Conservation (phyloP, 1,140 invertebrate genomes). For the Zaprionus nigranus region DNA sequence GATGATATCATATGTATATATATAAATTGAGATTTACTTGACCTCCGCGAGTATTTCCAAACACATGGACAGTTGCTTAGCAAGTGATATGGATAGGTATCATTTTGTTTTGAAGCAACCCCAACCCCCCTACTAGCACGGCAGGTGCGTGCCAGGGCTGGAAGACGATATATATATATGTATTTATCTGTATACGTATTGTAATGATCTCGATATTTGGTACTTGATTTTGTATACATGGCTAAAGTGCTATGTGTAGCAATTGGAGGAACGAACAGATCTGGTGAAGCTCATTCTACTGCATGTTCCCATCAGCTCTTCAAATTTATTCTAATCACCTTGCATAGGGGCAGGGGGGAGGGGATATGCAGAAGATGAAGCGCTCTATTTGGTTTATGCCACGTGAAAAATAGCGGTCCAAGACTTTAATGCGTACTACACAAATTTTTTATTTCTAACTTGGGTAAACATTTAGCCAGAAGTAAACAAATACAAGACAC, state of each 20-base stretch:
- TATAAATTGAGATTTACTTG: neutral
- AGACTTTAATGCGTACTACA: slow-evolving; percentile 74
- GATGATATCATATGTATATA: slow-evolving; percentile 10
- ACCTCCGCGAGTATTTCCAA: neutral
- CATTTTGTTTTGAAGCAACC: neutral
- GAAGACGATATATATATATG: neutral
- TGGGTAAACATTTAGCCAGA: slow-evolving; percentile 78
- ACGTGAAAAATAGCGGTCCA: slow-evolving; percentile 77
- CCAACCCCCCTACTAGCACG: neutral
- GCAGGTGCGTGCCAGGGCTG: slow-evolving; percentile 4
- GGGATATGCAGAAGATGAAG: slow-evolving; percentile 17
- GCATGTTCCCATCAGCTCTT: slow-evolving; percentile 54
- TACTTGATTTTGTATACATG: neutral
- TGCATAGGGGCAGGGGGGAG: neutral
- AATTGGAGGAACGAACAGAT: slow-evolving; percentile 27
- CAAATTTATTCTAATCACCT: slow-evolving; percentile 60
- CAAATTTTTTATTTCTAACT: slow-evolving; percentile 73
- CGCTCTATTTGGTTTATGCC: slow-evolving; percentile 56
- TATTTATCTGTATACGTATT: neutral
- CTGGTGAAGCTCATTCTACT: slow-evolving; percentile 55
- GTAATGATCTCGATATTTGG: neutral
- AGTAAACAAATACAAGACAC: slow-evolving; percentile 81
- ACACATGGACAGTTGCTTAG: neutral
- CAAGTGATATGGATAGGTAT: slow-evolving; percentile 1
- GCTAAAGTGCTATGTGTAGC: slow-evolving; percentile 1